Evolutionary conservation across 2,888 invertebrate genomes (phyloP), one percentile per base, ranked within the genome.

Genomic region (Hymenopus coronatus): DNA sequence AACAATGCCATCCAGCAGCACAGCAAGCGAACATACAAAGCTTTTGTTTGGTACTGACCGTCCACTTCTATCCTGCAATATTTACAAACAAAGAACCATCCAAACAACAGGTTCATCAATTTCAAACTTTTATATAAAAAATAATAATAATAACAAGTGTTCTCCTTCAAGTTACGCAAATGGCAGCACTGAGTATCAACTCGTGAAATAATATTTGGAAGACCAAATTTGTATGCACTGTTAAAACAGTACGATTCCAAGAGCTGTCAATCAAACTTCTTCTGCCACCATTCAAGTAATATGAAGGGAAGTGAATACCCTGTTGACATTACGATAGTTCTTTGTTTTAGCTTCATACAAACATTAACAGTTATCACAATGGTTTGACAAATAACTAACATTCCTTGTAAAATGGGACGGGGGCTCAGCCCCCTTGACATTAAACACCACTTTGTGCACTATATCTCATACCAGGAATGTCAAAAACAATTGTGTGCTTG

Each of bases 51-150:
- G 54, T 70, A 70, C 54, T 70, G 54, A 70, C 54, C 20, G 25
- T 70, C 4, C 0, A 70, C 4, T 8, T 70, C 54, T 70, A 70
- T 70, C 54, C 54, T 70, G 54, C 54, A 70, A 70, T n/a, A n/a
- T 40, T 33, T 30, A 33, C 27, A 87, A 87, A 87, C 82, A 87
- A 87, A 87, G 87, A 87, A 87, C 87, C 87, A 87, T 87, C 87
- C 87, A 33, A 87, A 82, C 33, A 82, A 33, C n/a, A 33, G 30
- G 33, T n/a, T 82, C 25, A 33, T 30, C 25, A 15, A 82, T 87
- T 30, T 87, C 82, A 87, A 82, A 87, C 82, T 27, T n/a, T 40
- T 40, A 40, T 27, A 82, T 87, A 87, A 87, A 87, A 82, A 87
- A 28, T 25, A 25, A 25, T 30, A 54, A 20, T 54, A 70, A 70